A percentile compares a stretch with the other conserved stretches of the same genome.
Conservation (phyloP, 2,888 invertebrate species). For the Idaea dimidiata region DNA sequence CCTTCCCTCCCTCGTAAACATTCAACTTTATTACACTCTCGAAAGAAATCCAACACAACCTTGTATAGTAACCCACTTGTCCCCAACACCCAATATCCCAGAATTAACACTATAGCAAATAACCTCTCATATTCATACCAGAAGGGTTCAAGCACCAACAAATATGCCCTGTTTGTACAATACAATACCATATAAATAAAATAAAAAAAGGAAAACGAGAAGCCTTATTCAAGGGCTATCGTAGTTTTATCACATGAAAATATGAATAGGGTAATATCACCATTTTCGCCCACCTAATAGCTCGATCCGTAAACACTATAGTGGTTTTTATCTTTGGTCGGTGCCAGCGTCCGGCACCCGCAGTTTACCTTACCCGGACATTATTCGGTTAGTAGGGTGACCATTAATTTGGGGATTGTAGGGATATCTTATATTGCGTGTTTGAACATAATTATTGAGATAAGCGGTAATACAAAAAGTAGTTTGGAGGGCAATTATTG, state of each 20-base stretch:
- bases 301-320: conserved; percentile 27
- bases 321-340: conserved; percentile 19
- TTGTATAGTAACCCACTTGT: not conserved
- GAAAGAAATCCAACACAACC: not conserved
- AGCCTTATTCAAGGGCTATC: not conserved
- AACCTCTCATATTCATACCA: not conserved
- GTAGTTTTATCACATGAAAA: not conserved
- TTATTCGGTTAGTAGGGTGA: not conserved
- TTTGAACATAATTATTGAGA: not conserved
- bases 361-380: not conserved
- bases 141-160: not conserved
- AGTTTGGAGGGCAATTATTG: not conserved
- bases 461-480: not conserved
- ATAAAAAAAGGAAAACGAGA: not conserved
- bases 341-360: conserved; percentile 3
- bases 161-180: not conserved
- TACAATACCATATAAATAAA: not conserved
- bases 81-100: not conserved
- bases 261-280: conserved; percentile 12
- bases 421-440: not conserved
- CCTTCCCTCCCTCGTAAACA: not conserved
- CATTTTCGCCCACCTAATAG: conserved; percentile 17
- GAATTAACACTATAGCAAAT: not conserved
- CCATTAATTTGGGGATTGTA: not conserved
- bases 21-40: not conserved